Evolutionary conservation across 2,113 vertebrate species (phyloP), one percentile per base, ranked within the genome.

Genomic region (Ornithorhynchus anatinus): DNA sequence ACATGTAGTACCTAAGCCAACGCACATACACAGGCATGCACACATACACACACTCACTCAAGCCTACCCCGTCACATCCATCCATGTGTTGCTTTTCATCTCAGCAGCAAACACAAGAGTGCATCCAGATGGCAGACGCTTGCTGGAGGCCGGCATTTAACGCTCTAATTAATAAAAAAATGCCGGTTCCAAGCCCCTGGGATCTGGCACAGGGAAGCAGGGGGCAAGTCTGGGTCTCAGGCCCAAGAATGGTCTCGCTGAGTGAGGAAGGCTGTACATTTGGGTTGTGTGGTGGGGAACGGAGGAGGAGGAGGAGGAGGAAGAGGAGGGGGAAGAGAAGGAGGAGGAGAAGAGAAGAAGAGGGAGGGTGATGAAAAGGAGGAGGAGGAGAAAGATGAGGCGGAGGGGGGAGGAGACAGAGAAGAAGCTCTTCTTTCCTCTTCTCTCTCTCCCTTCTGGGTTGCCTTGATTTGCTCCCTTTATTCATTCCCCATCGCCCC

Each of bases 121-220:
- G 64, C 54, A 81, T 87, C 69, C 92, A 94, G 92, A 93, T 93
- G 93, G 93, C 87, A 57, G 80, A 67, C 78, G 54, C 72, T 84
- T 86, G 89, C 92, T 90, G 79, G 78, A 89, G 87, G 90, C 88
- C 88, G 89, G 71, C 86, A 93, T 92, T 94, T 93, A 92, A 92
- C 89, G 92, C 91, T 93, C 90, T 81, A 94, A 88, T 93, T 93
- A 93, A 91, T 90, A 90, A 39, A 27, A 83, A 61, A 72, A 32
- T 8, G 33, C 76, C 67, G 62, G 59, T 65, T 74, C 45, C 25
- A 61, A 58, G 56, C 20, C 44, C 50, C 65, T 79, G 75, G 61
- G 51, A 59, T 71, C 71, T 16, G 76, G 79, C 74, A 78, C 73
- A 76, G 62, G 54, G 48, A 44, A 39, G 58, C 44, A 63, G 29